A percentile compares a stretch with the other conserved stretches of the same genome.
Conservation (phyloP, 2,888 invertebrate species). For the Cyaniris semiargus region DNA sequence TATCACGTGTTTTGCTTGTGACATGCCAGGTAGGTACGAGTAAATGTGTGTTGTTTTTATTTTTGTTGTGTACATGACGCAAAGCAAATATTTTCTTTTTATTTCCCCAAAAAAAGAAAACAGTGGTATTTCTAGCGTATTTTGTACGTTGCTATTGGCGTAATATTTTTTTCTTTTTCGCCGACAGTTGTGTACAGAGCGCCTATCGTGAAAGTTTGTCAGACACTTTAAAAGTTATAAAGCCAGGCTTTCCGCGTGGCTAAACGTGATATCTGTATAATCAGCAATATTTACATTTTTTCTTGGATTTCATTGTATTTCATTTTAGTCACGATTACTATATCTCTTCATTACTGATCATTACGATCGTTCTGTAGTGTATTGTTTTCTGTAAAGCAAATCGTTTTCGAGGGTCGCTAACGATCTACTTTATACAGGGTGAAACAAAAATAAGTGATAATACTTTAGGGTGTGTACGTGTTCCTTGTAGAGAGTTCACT, state of each 20-base stretch:
- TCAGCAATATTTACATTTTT: neutral
- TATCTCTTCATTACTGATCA: neutral
- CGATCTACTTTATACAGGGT: no score
- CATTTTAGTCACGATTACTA: neutral
- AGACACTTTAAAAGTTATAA: slow-evolving; percentile 30
- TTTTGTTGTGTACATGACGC: neutral
- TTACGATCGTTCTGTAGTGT: no score
- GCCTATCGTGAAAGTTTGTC: slow-evolving; percentile 4
- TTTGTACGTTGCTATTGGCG: neutral
- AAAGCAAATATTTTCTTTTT: neutral
- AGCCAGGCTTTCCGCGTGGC: slow-evolving; percentile 26
- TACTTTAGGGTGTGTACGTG: no score
- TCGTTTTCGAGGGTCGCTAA: no score
- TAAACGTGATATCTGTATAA: slow-evolving; percentile 19
- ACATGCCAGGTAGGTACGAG: neutral
- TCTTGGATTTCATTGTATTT: neutral
- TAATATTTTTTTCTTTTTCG: slow-evolving; percentile 4
- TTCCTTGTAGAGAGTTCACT: no score
- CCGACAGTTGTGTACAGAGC: neutral
- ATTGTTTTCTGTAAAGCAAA: no score
- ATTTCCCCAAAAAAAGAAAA: neutral
- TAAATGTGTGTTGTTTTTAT: neutral
- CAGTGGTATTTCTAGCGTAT: neutral
- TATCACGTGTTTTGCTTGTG: neutral
- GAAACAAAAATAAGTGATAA: no score